Percentiles rank a stretch among this genome's conserved stretches.
phyloP scores from a whole-genome alignment of 1,140 invertebrate species.

The Cotesia vestalis region DNA sequence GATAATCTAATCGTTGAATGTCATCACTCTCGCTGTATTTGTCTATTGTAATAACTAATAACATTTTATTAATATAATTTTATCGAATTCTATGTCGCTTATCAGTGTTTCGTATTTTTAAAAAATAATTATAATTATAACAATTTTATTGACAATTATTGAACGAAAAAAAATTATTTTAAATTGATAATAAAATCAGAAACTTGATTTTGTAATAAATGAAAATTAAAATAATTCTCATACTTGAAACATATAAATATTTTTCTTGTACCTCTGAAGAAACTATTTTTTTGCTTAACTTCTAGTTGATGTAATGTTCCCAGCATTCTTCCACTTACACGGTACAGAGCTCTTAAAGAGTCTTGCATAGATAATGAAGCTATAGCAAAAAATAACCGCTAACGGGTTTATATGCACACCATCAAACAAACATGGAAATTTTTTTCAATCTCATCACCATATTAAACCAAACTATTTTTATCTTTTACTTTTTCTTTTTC shows the following conservation, averaged over 20 bases:
- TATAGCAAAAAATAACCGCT: slow-evolving; percentile 19
- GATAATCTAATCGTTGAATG: no score
- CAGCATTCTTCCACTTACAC: slow-evolving; percentile 7
- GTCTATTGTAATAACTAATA: no score
- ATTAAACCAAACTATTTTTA: slow-evolving; percentile 1
- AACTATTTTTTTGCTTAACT: background rate
- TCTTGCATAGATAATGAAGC: slow-evolving; percentile 33
- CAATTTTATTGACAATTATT: no score
- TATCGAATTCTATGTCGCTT: no score
- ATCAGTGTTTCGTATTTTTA: no score
- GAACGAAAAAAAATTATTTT: no score
- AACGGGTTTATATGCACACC: background rate
- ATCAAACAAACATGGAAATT: slow-evolving; percentile 6
- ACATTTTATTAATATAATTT: no score
- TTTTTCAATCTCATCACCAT: slow-evolving; percentile 22
- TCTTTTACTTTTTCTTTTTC: slow-evolving; percentile 1
- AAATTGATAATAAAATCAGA: no score
- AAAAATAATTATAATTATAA: no score
- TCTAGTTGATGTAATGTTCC: slow-evolving; percentile 17
- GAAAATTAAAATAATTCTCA: no score
- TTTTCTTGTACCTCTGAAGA: slow-evolving; percentile 11
- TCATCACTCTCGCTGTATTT: no score
- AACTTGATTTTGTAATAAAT: no score
- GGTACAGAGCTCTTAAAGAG: background rate
- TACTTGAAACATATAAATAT: background rate